phyloP scores from a whole-genome alignment of 1,140 invertebrate genomes.

The Aethina tumida region DNA sequence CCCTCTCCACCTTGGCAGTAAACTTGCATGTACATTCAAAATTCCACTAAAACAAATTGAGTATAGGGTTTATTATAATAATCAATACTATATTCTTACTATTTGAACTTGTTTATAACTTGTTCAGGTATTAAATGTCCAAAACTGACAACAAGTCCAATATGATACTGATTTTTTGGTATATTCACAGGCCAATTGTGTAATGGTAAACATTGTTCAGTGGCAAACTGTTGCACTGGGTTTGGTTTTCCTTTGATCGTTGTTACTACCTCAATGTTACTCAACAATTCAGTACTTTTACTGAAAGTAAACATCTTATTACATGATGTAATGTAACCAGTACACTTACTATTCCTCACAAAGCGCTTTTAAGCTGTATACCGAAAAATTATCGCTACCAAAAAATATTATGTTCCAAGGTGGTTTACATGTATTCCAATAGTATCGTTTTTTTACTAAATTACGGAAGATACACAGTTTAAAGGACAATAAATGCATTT shows the following conservation, averaged over 20 bases:
- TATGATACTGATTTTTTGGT: slow-evolving; percentile 40
- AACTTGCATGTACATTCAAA: slow-evolving; percentile 83
- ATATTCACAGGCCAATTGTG: slow-evolving; percentile 46
- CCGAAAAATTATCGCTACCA: slow-evolving; percentile 56
- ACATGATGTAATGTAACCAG: neutral
- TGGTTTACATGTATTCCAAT: too few relatives aligned
- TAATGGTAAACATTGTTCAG: slow-evolving; percentile 38
- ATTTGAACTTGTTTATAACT: slow-evolving; percentile 52
- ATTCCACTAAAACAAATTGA: slow-evolving; percentile 52
- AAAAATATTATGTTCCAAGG: slow-evolving; percentile 55
- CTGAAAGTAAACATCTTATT: slow-evolving; percentile 23
- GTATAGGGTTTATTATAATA: slow-evolving; percentile 7
- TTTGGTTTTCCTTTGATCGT: slow-evolving; percentile 42
- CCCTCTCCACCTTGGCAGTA: slow-evolving; percentile 87
- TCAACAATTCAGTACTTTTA: slow-evolving; percentile 30
- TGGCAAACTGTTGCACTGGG: slow-evolving; percentile 42
- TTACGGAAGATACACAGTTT: too few relatives aligned
- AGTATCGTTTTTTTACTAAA: too few relatives aligned
- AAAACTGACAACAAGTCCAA: slow-evolving; percentile 63
- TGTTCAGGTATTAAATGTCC: slow-evolving; percentile 55
- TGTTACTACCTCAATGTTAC: slow-evolving; percentile 50
- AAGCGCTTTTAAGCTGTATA: slow-evolving; percentile 48
- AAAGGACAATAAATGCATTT: too few relatives aligned
- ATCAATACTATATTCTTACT: slow-evolving; percentile 36
- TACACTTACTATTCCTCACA: slow-evolving; percentile 40